A percentile compares a stretch with the other conserved stretches of the same genome.
phyloP scores from a whole-genome alignment of 2,888 invertebrate species.

The Athripsodes cinereus region DNA sequence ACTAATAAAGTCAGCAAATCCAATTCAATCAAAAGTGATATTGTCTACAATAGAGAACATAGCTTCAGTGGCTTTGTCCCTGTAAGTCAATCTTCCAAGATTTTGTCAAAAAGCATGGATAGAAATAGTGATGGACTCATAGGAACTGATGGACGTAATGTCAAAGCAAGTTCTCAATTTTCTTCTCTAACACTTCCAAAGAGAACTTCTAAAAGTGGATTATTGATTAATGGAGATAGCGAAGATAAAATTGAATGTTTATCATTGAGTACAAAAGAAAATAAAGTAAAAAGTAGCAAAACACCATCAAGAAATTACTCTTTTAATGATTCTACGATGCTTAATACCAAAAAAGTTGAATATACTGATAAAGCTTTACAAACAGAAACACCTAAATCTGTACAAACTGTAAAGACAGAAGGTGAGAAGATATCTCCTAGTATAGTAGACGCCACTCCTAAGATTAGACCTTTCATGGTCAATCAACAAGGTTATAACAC shows the following conservation, averaged over 20 bases:
- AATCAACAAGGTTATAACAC: constrained; percentile 11
- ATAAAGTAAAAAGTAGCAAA: constrained; percentile 25
- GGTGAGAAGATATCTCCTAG: constrained; percentile 20
- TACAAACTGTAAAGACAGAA: constrained; percentile 12
- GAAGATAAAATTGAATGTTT: constrained; percentile 19
- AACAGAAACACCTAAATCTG: neutral
- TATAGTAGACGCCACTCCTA: constrained; percentile 25
- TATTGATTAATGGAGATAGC: constrained; percentile 22
- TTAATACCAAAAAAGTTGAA: neutral
- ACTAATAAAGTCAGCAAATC: neutral
- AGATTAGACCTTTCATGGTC: constrained; percentile 17
- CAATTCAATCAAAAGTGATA: neutral
- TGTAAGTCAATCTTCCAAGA: constrained; percentile 33
- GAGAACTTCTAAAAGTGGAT: constrained; percentile 29
- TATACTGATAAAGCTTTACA: constrained; percentile 6
- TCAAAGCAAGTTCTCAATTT: constrained; percentile 28
- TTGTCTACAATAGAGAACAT: constrained; percentile 25
- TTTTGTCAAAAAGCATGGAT: constrained; percentile 22
- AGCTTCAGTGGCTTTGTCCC: constrained; percentile 35
- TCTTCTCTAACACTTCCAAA: constrained; percentile 26
- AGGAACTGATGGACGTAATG: constrained; percentile 40
- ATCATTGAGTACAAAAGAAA: constrained; percentile 10
- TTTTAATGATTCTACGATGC: constrained; percentile 16
- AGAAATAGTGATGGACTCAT: constrained; percentile 35
- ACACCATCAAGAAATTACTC: constrained; percentile 25